A percentile compares a stretch with the other conserved stretches of the same genome.
phyloP scores from a whole-genome alignment of 2,797 vertebrate genomes.

The Phoeniculus purpureus region DNA sequence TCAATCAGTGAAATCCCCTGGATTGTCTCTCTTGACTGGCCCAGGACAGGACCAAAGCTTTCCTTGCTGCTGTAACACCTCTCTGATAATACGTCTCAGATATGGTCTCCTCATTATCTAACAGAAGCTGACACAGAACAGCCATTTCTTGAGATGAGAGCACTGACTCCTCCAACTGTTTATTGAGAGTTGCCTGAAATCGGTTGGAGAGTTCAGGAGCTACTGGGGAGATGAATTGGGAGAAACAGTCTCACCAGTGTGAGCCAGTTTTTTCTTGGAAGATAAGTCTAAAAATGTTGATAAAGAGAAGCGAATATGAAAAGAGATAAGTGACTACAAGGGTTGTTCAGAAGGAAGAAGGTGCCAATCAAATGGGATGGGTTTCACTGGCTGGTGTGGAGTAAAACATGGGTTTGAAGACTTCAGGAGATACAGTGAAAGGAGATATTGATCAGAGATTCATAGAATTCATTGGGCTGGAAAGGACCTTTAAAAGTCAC shows the following conservation, averaged over 20 bases:
- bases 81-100: not conserved
- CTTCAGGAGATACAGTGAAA: not conserved
- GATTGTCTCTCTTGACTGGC: not conserved
- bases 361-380: not conserved
- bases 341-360: not conserved
- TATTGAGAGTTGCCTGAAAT: not conserved
- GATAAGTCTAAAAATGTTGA: not conserved
- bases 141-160: not conserved
- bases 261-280: not conserved
- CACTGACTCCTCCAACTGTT: not conserved
- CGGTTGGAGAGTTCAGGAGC: not conserved
- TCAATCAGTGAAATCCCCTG: constrained; percentile 4
- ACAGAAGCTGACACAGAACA: not conserved
- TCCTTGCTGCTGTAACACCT: not conserved
- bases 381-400: not conserved
- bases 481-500: too few species aligned
- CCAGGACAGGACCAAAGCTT: not conserved
- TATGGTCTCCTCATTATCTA: not conserved
- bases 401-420: not conserved
- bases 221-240: not conserved
- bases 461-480: too few species aligned
- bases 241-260: not conserved
- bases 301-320: not conserved
- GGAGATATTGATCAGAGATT: not conserved
- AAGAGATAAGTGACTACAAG: not conserved